A percentile compares a stretch with the other conserved stretches of the same genome.
Conservation (phyloP, 2,113 vertebrate species). For the Cathartes aura region DNA sequence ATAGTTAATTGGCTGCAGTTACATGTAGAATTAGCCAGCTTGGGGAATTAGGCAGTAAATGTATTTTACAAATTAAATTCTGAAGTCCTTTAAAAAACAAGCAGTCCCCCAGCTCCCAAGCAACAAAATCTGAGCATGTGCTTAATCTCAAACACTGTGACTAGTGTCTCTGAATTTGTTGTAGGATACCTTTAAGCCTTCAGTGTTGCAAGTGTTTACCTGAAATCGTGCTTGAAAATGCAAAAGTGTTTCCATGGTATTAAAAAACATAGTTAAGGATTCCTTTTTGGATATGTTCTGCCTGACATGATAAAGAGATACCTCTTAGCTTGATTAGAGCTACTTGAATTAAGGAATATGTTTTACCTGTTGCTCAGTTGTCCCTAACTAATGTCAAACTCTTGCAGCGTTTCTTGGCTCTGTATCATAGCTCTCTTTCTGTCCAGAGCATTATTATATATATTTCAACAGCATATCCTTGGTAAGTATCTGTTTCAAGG, state of each 20-base stretch:
- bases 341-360: neutral
- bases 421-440: accelerated
- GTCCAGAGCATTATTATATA: neutral
- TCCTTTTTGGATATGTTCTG: neutral
- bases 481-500: neutral
- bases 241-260: neutral
- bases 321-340: neutral
- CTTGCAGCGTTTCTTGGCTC: neutral
- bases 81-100: neutral
- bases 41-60: neutral
- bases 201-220: neutral
- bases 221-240: neutral
- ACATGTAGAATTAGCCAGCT: neutral
- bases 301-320: neutral
- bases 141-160: neutral
- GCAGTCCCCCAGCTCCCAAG: neutral
- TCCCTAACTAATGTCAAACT: neutral
- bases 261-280: neutral
- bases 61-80: neutral
- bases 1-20: neutral
- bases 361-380: neutral
- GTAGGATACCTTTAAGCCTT: neutral
- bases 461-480: neutral
- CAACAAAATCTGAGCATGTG: neutral
- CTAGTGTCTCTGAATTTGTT: neutral